Conservation (phyloP, 2,888 invertebrate genomes). For the Cosmia trapezina region DNA sequence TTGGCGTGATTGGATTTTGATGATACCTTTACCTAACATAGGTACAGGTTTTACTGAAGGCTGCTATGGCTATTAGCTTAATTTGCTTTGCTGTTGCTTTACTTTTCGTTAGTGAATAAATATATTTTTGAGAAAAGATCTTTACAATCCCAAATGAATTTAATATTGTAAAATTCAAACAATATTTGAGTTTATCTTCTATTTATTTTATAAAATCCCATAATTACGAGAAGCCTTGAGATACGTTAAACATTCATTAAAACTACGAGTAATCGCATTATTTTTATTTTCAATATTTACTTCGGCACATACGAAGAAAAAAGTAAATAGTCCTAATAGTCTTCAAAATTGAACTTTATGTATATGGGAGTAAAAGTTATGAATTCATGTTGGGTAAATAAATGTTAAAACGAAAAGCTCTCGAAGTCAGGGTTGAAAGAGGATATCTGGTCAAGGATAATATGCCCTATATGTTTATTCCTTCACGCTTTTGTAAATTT, state of each 20-base stretch:
- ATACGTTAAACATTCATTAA: constrained; percentile 69
- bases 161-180: constrained; percentile 32
- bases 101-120: background rate
- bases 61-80: background rate
- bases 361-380: background rate
- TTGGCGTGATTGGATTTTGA: background rate
- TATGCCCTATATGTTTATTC: constrained; percentile 41
- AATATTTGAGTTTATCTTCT: constrained; percentile 43
- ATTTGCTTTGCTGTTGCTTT: background rate
- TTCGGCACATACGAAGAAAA: constrained; percentile 49
- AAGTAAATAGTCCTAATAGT: constrained; percentile 45
- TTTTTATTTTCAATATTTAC: constrained; percentile 71
- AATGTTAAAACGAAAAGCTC: constrained; percentile 45
- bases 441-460: constrained; percentile 58
- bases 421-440: constrained; percentile 56
- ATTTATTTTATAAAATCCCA: constrained; percentile 61
- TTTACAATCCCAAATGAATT: constrained; percentile 17
- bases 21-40: background rate
- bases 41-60: background rate
- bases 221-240: constrained; percentile 65
- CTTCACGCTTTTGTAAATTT: constrained; percentile 28
- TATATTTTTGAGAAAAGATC: background rate
- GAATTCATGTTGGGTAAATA: constrained; percentile 18
- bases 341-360: constrained; percentile 40
- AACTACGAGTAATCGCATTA: constrained; percentile 69